Evolutionary conservation across 1,140 invertebrate genomes (phyloP), one percentile per base, ranked within the genome.

Genomic region (Ruditapes philippinarum): DNA sequence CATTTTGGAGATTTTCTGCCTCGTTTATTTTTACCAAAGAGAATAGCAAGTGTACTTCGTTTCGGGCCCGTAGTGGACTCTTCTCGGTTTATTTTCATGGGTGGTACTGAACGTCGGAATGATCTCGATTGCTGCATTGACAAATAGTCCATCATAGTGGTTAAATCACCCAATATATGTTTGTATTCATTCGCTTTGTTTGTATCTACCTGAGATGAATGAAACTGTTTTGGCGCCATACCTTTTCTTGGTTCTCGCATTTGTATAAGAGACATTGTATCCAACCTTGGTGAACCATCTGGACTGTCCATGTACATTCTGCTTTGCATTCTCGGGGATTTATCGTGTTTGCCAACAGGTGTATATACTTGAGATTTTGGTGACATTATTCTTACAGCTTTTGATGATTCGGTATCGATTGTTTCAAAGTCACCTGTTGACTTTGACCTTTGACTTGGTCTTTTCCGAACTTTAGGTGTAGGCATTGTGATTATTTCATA

Each of bases 21-120:
- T 17, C 74, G 88, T 87, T 90, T 91, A 7, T 90, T 70, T 49
- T 92, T 91, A 3, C 93, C 93, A 62, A 93, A 92, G 22, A 94
- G 89, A 31, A 93, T 93, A 14, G 93, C 93, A 25, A 94, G 76
- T 17, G 92, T 92, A 0, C 92, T 93, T 14, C 90, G 82, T 70
- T 94, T 94, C n/a, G 73, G 73, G 0, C 25, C 73, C 4, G n/a
- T 31, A 12, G 38, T n/a, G 0, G 45, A 45, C 22, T 83, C 81
- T n/a, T 90, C 85, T 2, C 73, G 68, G 51, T 91, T 88, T 17
- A 89, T 57, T 73, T 90, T 83, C 22, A 90, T 68, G 14, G 84
- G 87, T 33, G 84, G 87, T 17, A 93, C 93, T n/a, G 93, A 92
- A 14, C 91, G 91, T 28, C 93, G 84, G 74, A 92, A 94, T 17